Evolutionary conservation across 2,888 invertebrate genomes (phyloP).

Genomic region (Leptinotarsa juncta): DNA sequence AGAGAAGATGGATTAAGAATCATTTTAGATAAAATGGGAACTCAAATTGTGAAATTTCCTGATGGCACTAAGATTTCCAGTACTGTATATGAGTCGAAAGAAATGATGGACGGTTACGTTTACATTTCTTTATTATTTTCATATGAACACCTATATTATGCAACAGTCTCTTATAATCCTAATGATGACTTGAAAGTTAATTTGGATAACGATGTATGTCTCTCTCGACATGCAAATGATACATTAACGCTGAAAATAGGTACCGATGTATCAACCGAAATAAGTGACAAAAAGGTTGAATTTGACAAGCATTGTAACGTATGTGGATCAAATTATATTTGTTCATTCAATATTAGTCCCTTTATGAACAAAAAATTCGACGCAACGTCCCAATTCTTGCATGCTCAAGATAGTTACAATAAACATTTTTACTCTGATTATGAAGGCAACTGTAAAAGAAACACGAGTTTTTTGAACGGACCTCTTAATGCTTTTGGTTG

Average conservation of each 20-base stretch:
- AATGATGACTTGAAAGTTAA: conserved; percentile 40
- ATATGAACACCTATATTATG: conserved; percentile 53
- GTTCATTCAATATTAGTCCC: conserved; percentile 42
- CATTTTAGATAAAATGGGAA: conserved; percentile 47
- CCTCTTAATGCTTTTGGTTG: conserved; percentile 45
- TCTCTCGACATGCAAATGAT: conserved; percentile 35
- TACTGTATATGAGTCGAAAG: conserved; percentile 40
- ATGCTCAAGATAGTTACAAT: conserved; percentile 49
- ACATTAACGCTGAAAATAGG: conserved; percentile 39
- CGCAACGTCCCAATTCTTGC: conserved; percentile 42
- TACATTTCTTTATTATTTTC: conserved; percentile 48
- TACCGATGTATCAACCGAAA: conserved; percentile 31
- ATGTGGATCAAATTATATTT: conserved; percentile 43
- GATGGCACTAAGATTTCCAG: conserved; percentile 53
- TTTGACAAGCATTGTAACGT: conserved; percentile 48
- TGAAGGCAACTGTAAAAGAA: conserved; percentile 48
- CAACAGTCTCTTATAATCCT: conserved; percentile 46
- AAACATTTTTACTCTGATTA: conserved; percentile 51
- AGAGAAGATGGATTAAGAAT: conserved; percentile 53
- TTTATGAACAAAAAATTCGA: conserved; percentile 37
- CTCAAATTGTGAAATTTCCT: conserved; percentile 45
- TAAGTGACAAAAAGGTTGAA: conserved; percentile 39
- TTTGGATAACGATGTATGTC: conserved; percentile 38
- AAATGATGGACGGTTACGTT: conserved; percentile 52
- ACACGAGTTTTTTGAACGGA: conserved; percentile 42